Percentiles rank a stretch among this genome's conserved stretches.
These are phyloP conservation scores for Tonatia bakeri DNA, from an alignment of 2,113 vertebrate genomes.

Conservation along the genomic window DNA sequence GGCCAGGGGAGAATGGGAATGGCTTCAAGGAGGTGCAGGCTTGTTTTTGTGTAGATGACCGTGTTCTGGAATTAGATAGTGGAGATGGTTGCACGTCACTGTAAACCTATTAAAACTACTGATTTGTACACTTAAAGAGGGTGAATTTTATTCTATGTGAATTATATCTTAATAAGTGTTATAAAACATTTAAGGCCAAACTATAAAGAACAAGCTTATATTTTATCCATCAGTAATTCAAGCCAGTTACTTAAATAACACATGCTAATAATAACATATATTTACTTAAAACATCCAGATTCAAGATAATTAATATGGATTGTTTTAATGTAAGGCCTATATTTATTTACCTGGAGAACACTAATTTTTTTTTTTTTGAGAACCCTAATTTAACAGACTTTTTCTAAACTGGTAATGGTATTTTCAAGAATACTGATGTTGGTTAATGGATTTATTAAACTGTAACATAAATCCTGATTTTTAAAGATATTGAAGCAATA, in stretches of 20 bases:
- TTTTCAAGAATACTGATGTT: background rate
- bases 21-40: background rate
- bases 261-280: background rate
- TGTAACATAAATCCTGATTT: background rate
- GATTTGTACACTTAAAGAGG: background rate
- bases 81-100: background rate
- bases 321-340: background rate
- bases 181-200: background rate
- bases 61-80: background rate
- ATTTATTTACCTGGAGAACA: conserved; percentile 21
- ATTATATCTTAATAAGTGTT: conserved; percentile 8
- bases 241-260: background rate
- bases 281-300: conserved; percentile 15
- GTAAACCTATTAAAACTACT: background rate
- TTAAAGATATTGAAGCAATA: background rate
- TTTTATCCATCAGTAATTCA: background rate
- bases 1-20: background rate
- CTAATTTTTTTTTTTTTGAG: background rate
- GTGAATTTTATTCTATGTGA: background rate
- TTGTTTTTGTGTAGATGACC: background rate
- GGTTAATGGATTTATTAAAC: background rate
- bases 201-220: background rate
- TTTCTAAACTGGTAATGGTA: background rate
- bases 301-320: background rate
- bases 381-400: background rate